Conservation (phyloP, 2,888 invertebrate genomes). For the Leistus spinibarbis region DNA sequence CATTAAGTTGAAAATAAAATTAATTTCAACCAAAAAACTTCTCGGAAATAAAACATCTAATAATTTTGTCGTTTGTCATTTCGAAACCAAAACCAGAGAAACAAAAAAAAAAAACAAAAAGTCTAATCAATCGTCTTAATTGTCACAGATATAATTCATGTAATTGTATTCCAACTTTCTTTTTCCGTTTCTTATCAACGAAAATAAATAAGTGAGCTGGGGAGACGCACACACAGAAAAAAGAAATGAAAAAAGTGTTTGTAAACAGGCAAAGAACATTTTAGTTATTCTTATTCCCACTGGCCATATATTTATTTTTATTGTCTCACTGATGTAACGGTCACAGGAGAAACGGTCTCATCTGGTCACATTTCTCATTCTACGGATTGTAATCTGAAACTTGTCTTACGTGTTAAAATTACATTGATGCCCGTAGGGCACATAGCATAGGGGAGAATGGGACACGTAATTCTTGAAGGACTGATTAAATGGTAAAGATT, state of each 20-base stretch:
- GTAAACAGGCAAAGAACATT: neutral
- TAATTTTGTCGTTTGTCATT: no score
- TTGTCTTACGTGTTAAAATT: conserved; percentile 12
- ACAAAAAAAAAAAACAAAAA: neutral
- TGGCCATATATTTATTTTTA: conserved; percentile 28
- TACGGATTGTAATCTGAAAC: conserved; percentile 30
- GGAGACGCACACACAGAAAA: no score
- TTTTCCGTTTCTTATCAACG: neutral
- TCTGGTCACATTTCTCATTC: conserved; percentile 15
- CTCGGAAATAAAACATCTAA: no score
- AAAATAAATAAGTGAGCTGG: neutral
- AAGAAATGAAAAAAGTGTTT: neutral
- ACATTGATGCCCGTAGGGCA: neutral
- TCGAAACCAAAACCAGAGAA: no score
- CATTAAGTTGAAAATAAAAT: no score
- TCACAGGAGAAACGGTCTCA: conserved; percentile 18
- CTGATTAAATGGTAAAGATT: no score
- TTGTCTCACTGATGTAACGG: conserved; percentile 26
- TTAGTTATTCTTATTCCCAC: neutral
- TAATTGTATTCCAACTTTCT: neutral
- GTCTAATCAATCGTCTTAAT: neutral
- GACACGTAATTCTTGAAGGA: neutral
- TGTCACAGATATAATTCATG: neutral
- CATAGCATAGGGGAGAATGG: neutral
- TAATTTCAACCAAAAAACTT: no score